Conservation (phyloP, 2,797 vertebrate species). For the Leucoraja ocellata region DNA sequence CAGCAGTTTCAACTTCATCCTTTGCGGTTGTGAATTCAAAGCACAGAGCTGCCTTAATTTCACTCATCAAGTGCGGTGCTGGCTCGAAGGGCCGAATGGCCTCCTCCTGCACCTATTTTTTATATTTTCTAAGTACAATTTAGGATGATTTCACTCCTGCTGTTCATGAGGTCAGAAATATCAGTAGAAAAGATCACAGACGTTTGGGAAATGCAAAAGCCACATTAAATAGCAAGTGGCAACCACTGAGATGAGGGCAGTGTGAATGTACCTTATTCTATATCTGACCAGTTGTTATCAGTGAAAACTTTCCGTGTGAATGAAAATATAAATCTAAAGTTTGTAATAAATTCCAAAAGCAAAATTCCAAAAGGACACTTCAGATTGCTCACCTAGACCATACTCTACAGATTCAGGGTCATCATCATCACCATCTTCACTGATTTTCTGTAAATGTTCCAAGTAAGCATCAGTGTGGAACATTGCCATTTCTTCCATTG, state of each 20-base stretch:
- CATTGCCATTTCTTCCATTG: slow-evolving; percentile 87
- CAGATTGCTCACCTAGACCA: slow-evolving; percentile 73
- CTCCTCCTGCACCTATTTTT: no score
- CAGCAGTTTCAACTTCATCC: neutral
- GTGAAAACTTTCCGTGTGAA: neutral
- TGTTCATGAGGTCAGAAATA: neutral
- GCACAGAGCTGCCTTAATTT: neutral
- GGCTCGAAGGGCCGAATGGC: no score
- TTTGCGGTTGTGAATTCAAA: neutral
- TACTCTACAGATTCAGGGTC: slow-evolving; percentile 86
- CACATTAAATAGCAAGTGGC: neutral
- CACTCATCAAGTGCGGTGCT: neutral
- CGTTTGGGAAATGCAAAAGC: neutral
- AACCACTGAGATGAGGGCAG: neutral
- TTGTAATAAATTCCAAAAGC: neutral
- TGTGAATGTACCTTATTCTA: neutral
- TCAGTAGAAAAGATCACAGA: neutral
- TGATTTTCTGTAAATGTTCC: slow-evolving; percentile 90
- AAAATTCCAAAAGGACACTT: neutral
- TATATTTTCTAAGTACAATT: neutral
- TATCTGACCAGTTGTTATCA: neutral
- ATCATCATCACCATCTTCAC: slow-evolving; percentile 88
- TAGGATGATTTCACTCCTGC: neutral
- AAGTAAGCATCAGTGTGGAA: slow-evolving; percentile 93
- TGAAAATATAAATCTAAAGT: neutral